These are phyloP conservation scores for Drosophila leontia DNA, from an alignment of 1,140 invertebrate genomes.

Conservation along the genomic window DNA sequence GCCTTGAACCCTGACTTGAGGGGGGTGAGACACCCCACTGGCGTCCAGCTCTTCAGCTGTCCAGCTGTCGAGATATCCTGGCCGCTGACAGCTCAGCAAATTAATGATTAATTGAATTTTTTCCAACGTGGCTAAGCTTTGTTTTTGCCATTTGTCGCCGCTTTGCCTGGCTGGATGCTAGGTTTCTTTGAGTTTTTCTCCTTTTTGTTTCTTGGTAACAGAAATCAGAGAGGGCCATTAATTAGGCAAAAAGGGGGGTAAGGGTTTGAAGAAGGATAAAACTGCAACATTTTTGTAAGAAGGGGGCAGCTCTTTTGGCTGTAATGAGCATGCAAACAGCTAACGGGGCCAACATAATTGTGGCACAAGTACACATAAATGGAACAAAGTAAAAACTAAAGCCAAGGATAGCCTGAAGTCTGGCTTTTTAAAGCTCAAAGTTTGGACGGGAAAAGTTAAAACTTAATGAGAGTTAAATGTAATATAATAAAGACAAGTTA, in stretches of 20 bases:
- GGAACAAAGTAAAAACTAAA: background rate
- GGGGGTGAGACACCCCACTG: background rate
- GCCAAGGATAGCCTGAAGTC: background rate
- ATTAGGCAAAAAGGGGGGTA: slow-evolving; percentile 12
- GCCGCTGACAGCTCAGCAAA: slow-evolving; percentile 55
- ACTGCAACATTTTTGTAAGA: slow-evolving; percentile 7
- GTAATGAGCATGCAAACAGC: slow-evolving; percentile 25
- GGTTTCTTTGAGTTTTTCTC: background rate
- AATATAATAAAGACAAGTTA: background rate
- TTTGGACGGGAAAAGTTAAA: background rate
- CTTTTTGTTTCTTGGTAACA: slow-evolving; percentile 11
- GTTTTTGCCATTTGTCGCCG: slow-evolving; percentile 8
- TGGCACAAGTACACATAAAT: slow-evolving; percentile 21
- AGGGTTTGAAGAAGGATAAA: background rate
- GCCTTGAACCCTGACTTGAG: slow-evolving; percentile 15
- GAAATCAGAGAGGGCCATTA: slow-evolving; percentile 39
- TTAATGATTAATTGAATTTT: slow-evolving; percentile 75
- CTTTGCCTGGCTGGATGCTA: background rate
- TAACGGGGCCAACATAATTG: slow-evolving; percentile 15
- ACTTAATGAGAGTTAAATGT: slow-evolving; percentile 44
- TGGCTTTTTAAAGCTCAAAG: background rate
- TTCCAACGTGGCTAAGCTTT: background rate
- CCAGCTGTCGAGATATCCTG: slow-evolving; percentile 14
- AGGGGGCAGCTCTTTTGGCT: too few species aligned
- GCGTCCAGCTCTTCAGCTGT: background rate